Evolutionary conservation across 2,113 vertebrate genomes (phyloP).

Genomic region (Zapornia atra): DNA sequence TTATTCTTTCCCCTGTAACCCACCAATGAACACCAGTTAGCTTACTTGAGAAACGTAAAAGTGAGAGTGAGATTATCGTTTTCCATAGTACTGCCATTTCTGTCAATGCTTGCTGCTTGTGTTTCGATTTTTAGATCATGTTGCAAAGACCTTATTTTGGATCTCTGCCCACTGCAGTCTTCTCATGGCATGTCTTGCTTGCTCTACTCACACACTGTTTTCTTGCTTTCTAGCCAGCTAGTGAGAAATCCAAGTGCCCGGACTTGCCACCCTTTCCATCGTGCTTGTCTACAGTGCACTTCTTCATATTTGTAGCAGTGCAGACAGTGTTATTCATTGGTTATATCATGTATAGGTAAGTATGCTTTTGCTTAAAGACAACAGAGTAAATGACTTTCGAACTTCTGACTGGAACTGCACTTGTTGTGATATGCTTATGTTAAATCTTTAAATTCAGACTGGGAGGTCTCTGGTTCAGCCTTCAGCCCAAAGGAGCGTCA

Average conservation of each 20-base stretch:
- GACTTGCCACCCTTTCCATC: conserved; percentile 86
- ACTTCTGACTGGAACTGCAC: not conserved
- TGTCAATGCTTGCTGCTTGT: not conserved
- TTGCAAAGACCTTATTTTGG: not conserved
- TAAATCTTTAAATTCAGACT: not conserved
- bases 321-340: conserved; percentile 91
- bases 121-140: not conserved
- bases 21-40: not conserved
- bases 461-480: not conserved
- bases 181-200: not conserved
- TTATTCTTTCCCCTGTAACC: not conserved
- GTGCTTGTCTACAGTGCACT: conserved; percentile 90
- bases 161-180: not conserved
- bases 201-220: not conserved
- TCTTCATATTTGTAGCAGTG: conserved; percentile 85
- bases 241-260: conserved; percentile 88
- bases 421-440: not conserved
- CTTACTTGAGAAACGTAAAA: not conserved
- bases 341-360: conserved; percentile 96
- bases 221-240: conserved; percentile 78
- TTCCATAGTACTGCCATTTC: not conserved
- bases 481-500: not conserved
- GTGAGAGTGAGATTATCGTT: not conserved
- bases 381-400: not conserved
- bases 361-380: not conserved